Evolutionary conservation across 2,888 invertebrate species (phyloP).

Genomic region (Volucella zonaria): DNA sequence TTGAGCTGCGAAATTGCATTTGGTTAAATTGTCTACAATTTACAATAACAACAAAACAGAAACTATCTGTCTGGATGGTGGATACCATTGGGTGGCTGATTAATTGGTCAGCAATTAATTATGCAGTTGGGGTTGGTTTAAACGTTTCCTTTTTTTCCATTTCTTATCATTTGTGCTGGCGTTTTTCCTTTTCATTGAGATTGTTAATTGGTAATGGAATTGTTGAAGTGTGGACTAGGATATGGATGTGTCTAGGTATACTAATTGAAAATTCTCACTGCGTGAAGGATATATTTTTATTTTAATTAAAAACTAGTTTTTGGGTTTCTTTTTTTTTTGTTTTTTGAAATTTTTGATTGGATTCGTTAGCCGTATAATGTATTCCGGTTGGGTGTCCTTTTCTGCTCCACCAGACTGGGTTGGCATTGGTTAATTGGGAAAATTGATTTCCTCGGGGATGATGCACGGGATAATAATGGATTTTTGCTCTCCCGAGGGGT

Average conservation of each 20-base stretch:
- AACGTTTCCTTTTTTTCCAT: neutral
- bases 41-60: slow-evolving; percentile 16
- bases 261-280: slow-evolving; percentile 61
- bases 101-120: slow-evolving; percentile 61
- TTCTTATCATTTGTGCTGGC: slow-evolving; percentile 8
- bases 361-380: slow-evolving; percentile 13
- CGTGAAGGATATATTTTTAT: slow-evolving; percentile 47
- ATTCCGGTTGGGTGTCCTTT: slow-evolving; percentile 35
- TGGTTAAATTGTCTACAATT: slow-evolving; percentile 47
- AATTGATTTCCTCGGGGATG: slow-evolving; percentile 56
- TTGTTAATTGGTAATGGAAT: slow-evolving; percentile 28
- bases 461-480: slow-evolving; percentile 1
- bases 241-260: slow-evolving; percentile 32
- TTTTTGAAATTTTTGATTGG: slow-evolving; percentile 30
- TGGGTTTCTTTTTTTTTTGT: slow-evolving; percentile 16
- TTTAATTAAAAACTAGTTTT: slow-evolving; percentile 62
- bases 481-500: slow-evolving; percentile 42
- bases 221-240: neutral
- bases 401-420: neutral
- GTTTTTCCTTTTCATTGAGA: slow-evolving; percentile 43
- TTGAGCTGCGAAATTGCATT: slow-evolving; percentile 67
- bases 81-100: slow-evolving; percentile 33
- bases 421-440: slow-evolving; percentile 40
- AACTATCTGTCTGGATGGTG: neutral
- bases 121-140: slow-evolving; percentile 27